Base-by-base conservation (phyloP, 1,140 invertebrate species). In the Tetragnatha versicolor region DNA sequence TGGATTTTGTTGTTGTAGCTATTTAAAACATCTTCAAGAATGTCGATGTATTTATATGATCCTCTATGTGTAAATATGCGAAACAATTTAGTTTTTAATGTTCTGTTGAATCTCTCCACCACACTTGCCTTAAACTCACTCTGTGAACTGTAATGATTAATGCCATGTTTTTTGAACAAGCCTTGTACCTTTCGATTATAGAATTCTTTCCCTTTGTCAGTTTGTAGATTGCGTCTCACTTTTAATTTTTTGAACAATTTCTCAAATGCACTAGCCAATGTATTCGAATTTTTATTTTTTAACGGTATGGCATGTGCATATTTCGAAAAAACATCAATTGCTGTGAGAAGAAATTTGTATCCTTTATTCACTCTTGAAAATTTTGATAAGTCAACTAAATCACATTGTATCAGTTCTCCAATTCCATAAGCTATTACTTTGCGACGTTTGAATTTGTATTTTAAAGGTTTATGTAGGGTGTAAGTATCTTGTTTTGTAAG, bases 31-130 rank as follows among this genome's bases (percentile, higher is more conserved):
- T 25, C 29, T n/a, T 69, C 6, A 3, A 69, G 22, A 6, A 69
- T 29, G n/a, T 69, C 65, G 1, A 33, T n/a, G 51, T 69, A 69
- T 20, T 69, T 69, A 35, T 53, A 69, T 51, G 65, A 69, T 35
- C 35, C 51, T 51, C 45, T 69, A 35, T 49, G 12, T 31, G 42
- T 49, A 31, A 69, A 49, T n/a, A 33, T 7, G 0, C 65, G 31
- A 35, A 51, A 69, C 3, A 69, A 31, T 51, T 69, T 49, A n/a
- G n/a, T 69, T 17, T 69, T 49, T 2, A 51, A 29, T 51, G 25
- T 51, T 33, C 65, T 33, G 45, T 49, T 49, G 12, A 51, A 69
- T 27, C 65, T 31, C 27, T 69, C 65, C 17, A 69, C 22, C 0
- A 51, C 47, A 10, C 27, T 51, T 35, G 45, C 14, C 33, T 51